These are phyloP conservation scores for Seriola quinqueradiata DNA, from an alignment of 2,113 vertebrate genomes.

Conservation along the genomic window DNA sequence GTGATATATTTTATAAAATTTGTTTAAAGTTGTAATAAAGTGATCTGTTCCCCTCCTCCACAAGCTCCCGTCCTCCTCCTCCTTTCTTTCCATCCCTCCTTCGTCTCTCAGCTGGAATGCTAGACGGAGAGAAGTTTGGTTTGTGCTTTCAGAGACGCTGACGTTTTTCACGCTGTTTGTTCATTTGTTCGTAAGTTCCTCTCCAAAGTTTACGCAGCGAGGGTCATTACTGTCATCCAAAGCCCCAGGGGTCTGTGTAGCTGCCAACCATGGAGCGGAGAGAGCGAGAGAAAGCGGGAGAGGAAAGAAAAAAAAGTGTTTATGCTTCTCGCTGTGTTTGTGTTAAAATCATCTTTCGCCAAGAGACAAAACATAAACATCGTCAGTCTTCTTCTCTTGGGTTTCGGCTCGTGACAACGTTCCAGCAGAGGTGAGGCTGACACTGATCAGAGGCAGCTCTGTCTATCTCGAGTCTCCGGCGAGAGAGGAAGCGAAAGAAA, in stretches of 20 bases:
- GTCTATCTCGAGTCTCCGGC: conserved; percentile 25
- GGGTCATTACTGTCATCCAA: conserved; percentile 49
- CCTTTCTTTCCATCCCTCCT: conserved; percentile 18
- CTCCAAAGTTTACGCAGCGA: conserved; percentile 60
- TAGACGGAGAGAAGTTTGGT: conserved; percentile 40
- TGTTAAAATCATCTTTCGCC: conserved; percentile 77
- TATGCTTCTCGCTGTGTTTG: conserved; percentile 77
- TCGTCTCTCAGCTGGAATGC: conserved; percentile 45
- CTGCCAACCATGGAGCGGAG: conserved; percentile 66
- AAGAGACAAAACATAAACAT: conserved; percentile 81
- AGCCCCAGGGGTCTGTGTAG: conserved; percentile 41
- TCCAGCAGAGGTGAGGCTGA: conserved; percentile 61
- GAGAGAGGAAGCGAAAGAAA: conserved; percentile 32
- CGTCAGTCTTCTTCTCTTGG: conserved; percentile 61
- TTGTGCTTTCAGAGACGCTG: conserved; percentile 62
- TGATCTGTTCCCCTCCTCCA: conserved; percentile 38
- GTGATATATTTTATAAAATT: conserved; percentile 72
- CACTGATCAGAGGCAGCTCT: conserved; percentile 61
- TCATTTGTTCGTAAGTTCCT: conserved; percentile 63
- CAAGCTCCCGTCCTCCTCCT: conserved; percentile 2
- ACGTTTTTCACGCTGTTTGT: conserved; percentile 32
- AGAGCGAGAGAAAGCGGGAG: conserved; percentile 35
- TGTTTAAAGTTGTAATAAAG: conserved; percentile 69
- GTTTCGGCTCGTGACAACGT: conserved; percentile 66
- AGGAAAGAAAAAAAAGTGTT: conserved; percentile 61